A percentile compares a stretch with the other conserved stretches of the same genome.
Conservation (phyloP, 1,140 invertebrate species). For the Mycetomoellerius zeteki region DNA sequence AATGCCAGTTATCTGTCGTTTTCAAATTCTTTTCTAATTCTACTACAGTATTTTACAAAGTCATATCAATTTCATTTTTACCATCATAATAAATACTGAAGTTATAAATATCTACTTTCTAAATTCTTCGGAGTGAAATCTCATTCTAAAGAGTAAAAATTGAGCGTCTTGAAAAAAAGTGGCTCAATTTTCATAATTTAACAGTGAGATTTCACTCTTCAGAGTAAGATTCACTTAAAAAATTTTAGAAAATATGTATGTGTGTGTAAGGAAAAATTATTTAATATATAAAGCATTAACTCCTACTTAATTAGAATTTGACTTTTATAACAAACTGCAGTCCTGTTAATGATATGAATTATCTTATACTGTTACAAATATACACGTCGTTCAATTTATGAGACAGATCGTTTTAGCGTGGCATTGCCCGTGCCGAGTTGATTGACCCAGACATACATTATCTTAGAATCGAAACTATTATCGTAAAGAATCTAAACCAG, state of each 20-base stretch:
- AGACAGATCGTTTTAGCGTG: neutral
- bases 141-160: no score
- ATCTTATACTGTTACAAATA: no score
- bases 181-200: no score
- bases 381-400: neutral
- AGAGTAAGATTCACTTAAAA: neutral
- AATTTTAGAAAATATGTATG: no score
- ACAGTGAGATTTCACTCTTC: no score
- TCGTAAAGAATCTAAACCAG: slow-evolving; percentile 21
- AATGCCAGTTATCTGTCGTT: neutral
- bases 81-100: neutral
- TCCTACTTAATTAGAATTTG: neutral
- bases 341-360: neutral
- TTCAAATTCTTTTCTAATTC: neutral
- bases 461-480: slow-evolving; percentile 1
- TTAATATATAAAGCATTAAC: neutral
- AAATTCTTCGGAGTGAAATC: no score
- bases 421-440: neutral
- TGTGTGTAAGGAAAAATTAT: neutral
- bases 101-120: neutral
- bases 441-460: neutral
- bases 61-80: neutral
- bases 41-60: neutral
- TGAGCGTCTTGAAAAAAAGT: no score
- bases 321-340: neutral